Evolutionary conservation across 2,797 vertebrate species (phyloP).

Genomic region (Onychomys torridus): DNA sequence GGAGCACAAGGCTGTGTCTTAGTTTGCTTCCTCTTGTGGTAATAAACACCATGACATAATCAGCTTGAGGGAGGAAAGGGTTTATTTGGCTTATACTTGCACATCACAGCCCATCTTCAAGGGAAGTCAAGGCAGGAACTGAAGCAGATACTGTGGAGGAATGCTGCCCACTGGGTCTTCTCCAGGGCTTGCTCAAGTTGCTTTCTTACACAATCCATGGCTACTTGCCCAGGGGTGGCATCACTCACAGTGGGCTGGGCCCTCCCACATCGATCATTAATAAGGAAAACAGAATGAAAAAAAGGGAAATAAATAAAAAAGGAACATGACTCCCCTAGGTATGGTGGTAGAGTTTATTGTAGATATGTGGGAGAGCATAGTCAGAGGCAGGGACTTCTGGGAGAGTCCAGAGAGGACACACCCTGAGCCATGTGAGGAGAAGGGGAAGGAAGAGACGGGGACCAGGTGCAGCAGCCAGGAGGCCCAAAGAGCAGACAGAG

Average conservation of each 20-base stretch:
- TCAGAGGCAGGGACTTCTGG: too few relatives aligned
- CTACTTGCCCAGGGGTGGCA: not conserved
- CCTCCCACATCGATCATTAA: not conserved
- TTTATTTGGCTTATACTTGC: not conserved
- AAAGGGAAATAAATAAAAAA: too few relatives aligned
- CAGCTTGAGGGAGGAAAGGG: not conserved
- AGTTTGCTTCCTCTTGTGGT: not conserved
- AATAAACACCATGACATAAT: not conserved
- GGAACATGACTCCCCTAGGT: too few relatives aligned
- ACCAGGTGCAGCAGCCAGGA: too few relatives aligned
- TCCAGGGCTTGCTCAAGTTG: not conserved
- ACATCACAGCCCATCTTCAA: not conserved
- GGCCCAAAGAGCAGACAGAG: too few relatives aligned
- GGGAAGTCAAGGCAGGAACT: not conserved
- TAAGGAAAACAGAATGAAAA: not conserved
- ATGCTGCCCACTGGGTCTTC: too few relatives aligned
- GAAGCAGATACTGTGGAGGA: not conserved
- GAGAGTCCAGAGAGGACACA: too few relatives aligned
- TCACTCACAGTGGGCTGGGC: not conserved
- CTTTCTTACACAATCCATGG: not conserved
- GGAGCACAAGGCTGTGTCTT: not conserved
- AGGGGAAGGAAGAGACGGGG: too few relatives aligned
- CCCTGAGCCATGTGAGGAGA: too few relatives aligned
- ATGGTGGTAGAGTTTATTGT: too few relatives aligned
- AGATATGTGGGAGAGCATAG: too few relatives aligned